Evolutionary conservation across 2,888 invertebrate species (phyloP), one percentile per base, ranked within the genome.

Genomic region (Laothoe populi): DNA sequence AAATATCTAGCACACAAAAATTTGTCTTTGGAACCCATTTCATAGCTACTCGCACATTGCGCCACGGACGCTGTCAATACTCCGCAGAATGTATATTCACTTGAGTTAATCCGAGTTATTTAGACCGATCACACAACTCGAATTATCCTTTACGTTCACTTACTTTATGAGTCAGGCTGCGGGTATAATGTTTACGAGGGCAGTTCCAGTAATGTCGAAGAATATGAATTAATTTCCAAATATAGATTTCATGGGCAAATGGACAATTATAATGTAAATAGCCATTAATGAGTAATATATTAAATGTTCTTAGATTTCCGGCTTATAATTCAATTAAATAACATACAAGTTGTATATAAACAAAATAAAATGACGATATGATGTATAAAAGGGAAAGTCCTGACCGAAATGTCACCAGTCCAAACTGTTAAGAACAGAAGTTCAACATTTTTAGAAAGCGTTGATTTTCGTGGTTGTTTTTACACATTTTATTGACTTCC

Each of bases 71-170:
- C n/a, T n/a, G n/a, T n/a, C n/a, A 26, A 19, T 19, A 53, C 16
- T 2, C 53, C 31, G 35, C 31, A 53, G 31, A 48, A 31, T 53
- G 31, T 19, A 35, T 53, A 35, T 53, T 53, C 53, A 53, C 35
- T 53, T 53, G 31, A 53, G 53, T 53, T 35, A 53, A 53, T 53
- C 11, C 19, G 31, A 35, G 53, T 35, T 53, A 53, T 53, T 53
- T 53, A 53, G 53, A 53, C 35, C 53, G 35, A 53, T 53, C 53
- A 35, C 31, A 53, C 19, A 44, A 44, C 44, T 44, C 19, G 44
- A 44, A 44, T 44, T 8, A 35, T 35, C 53, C 53, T 35, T 53
- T 19, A 35, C 53, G 21, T 53, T 53, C 53, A 35, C 53, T 53
- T 35, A 35, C 35, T 7, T 35, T 31, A 31, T 31, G 19, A 48